phyloP scores from a whole-genome alignment of 2,113 vertebrate species.

The Chelonoidis abingdonii region DNA sequence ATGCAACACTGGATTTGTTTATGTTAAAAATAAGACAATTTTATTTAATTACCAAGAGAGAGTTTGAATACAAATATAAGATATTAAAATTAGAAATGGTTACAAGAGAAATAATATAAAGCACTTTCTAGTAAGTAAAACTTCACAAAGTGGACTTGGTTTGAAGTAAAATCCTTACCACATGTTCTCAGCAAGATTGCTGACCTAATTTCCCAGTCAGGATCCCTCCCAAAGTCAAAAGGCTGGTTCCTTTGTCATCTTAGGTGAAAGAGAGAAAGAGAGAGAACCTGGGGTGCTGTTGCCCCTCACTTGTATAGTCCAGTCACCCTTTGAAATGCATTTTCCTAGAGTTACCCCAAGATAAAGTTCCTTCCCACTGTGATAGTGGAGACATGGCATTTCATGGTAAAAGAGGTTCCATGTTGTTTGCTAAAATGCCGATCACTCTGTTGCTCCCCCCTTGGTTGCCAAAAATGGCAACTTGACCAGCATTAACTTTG shows the following conservation, averaged over 20 bases:
- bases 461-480: too few relatives aligned
- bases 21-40: neutral
- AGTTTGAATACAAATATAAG: neutral
- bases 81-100: neutral
- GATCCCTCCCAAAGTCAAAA: neutral
- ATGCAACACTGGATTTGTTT: neutral
- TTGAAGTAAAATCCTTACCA: neutral
- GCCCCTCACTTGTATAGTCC: neutral
- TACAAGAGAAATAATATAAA: neutral
- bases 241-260: neutral
- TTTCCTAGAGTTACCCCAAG: neutral
- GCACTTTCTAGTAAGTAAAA: neutral
- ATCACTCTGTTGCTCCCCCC: too few relatives aligned
- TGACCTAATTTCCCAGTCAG: neutral
- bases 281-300: neutral
- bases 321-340: neutral
- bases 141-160: neutral
- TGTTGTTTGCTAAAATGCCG: too few relatives aligned
- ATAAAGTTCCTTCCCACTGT: too few relatives aligned
- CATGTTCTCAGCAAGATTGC: neutral
- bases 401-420: too few relatives aligned
- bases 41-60: neutral
- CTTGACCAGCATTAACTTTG: too few relatives aligned
- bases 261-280: neutral
- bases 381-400: too few relatives aligned